These are phyloP conservation scores for Triplophysa dalaica DNA, from an alignment of 2,113 vertebrate genomes.

Conservation along the genomic window DNA sequence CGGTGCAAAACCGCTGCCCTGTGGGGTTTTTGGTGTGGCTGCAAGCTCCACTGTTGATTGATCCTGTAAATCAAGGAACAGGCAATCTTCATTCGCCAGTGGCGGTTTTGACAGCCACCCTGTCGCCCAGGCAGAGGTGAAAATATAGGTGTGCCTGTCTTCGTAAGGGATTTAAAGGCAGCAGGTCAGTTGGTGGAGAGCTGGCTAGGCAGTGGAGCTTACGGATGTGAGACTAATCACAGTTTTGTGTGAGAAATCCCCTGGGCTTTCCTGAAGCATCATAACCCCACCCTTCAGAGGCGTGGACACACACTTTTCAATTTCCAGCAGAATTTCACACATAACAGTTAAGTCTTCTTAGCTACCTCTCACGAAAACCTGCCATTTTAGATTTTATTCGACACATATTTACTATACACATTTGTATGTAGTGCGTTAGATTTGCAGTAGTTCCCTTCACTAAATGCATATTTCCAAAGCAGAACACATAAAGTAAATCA, in stretches of 20 bases:
- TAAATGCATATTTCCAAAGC: not conserved
- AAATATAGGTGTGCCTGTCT: slow-evolving; percentile 48
- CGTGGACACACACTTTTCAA: not conserved
- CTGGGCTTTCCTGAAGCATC: slow-evolving; percentile 38
- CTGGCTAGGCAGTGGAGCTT: slow-evolving; percentile 17
- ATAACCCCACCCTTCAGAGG: slow-evolving; percentile 10
- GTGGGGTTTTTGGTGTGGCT: not conserved
- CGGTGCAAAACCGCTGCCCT: not conserved
- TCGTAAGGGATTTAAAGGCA: slow-evolving; percentile 42
- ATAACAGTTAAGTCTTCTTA: not conserved
- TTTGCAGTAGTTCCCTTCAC: not conserved
- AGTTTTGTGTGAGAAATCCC: slow-evolving; percentile 36
- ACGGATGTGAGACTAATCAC: slow-evolving; percentile 36
- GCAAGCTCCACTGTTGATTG: slow-evolving; percentile 27
- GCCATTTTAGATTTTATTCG: no score
- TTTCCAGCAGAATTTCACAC: not conserved
- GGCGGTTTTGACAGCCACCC: slow-evolving; percentile 9
- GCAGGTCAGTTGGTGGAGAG: slow-evolving; percentile 51
- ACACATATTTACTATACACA: no score
- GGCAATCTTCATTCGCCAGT: slow-evolving; percentile 40
- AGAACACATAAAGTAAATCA: not conserved
- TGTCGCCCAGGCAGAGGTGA: slow-evolving; percentile 30
- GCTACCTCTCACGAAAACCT: no score
- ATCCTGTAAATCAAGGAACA: slow-evolving; percentile 46
- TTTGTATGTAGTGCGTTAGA: not conserved